A percentile compares a stretch with the other conserved stretches of the same genome.
phyloP scores from a whole-genome alignment of 2,113 vertebrate genomes.

The Peromyscus maniculatus region DNA sequence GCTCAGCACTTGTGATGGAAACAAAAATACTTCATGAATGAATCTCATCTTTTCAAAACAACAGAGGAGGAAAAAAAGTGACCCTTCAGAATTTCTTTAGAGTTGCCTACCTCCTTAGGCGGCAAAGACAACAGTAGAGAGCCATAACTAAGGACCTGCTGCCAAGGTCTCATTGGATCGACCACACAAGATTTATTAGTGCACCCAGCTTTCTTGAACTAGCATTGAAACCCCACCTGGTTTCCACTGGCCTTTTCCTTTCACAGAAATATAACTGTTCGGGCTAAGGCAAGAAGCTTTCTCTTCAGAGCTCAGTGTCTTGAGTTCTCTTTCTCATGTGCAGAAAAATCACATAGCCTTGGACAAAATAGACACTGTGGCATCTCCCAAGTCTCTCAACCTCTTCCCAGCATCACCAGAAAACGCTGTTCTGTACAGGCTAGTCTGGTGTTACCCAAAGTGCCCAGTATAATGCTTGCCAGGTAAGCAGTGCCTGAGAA shows the following conservation, averaged over 20 bases:
- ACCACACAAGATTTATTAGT: neutral
- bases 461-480: neutral
- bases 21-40: conserved; percentile 25
- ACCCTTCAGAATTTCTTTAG: conserved; percentile 31
- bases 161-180: neutral
- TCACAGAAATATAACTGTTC: neutral
- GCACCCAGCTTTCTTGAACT: neutral
- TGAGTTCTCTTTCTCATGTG: neutral
- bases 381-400: neutral
- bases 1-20: conserved; percentile 45
- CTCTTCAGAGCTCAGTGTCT: neutral
- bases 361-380: neutral
- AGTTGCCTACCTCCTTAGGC: neutral
- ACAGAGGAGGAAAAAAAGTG: conserved; percentile 2
- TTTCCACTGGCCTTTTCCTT: neutral
- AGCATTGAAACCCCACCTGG: neutral
- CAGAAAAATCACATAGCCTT: neutral
- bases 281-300: neutral
- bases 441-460: neutral
- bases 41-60: conserved; percentile 69
- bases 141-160: neutral
- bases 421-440: neutral
- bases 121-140: neutral
- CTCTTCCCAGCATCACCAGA: neutral
- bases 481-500: neutral